phyloP scores from a whole-genome alignment of 2,888 invertebrate species.

The Acleris laterana region DNA sequence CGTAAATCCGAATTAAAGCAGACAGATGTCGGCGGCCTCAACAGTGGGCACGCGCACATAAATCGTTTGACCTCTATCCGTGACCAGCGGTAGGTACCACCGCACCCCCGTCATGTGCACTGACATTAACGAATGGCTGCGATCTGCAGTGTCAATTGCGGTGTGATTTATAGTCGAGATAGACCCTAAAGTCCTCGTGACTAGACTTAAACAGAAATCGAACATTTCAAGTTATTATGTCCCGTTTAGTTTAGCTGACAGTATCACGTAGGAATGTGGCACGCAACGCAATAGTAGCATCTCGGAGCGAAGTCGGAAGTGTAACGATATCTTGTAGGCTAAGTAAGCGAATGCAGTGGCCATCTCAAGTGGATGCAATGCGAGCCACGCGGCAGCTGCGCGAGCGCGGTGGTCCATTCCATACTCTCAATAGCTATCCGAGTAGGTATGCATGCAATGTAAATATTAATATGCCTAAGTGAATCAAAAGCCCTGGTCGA shows the following conservation, averaged over 20 bases:
- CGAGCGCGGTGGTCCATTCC: slow-evolving; percentile 44
- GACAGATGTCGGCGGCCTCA: slow-evolving; percentile 54
- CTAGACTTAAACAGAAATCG: slow-evolving; percentile 13
- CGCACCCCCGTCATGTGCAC: slow-evolving; percentile 48
- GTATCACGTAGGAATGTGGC: slow-evolving; percentile 15
- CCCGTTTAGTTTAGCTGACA: slow-evolving; percentile 3
- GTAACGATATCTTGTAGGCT: slow-evolving; percentile 40
- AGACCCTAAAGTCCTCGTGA: slow-evolving; percentile 27
- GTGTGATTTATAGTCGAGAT: slow-evolving; percentile 34
- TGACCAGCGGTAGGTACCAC: slow-evolving; percentile 39
- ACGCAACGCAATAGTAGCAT: slow-evolving; percentile 1
- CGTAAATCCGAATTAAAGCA: slow-evolving; percentile 72
- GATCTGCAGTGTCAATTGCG: slow-evolving; percentile 36
- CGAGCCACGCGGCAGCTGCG: slow-evolving; percentile 49
- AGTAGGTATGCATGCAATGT: background rate
- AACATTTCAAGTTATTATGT: slow-evolving; percentile 14
- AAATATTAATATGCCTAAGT: slow-evolving; percentile 1
- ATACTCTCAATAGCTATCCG: slow-evolving; percentile 1
- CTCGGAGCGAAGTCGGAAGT: slow-evolving; percentile 39
- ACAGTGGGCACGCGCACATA: slow-evolving; percentile 57
- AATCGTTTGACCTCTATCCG: slow-evolving; percentile 69
- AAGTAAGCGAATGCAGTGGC: slow-evolving; percentile 40
- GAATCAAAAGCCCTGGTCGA: background rate
- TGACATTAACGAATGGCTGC: slow-evolving; percentile 43
- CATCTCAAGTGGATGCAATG: slow-evolving; percentile 59